These are phyloP conservation scores for Lepetodrilus schrolli DNA, from an alignment of 2,888 invertebrate species.

Conservation along the genomic window DNA sequence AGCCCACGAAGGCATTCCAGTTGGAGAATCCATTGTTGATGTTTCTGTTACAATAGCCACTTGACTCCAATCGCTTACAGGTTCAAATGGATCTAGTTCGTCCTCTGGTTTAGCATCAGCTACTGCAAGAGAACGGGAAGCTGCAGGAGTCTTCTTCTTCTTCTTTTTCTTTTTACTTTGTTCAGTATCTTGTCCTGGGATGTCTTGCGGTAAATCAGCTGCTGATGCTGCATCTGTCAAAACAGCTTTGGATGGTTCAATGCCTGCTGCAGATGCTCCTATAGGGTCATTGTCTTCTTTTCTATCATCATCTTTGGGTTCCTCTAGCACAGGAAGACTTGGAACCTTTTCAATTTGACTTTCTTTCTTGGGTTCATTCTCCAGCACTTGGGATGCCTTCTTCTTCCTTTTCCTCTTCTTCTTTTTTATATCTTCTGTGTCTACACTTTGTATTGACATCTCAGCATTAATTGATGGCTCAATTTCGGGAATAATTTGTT, in stretches of 20 bases:
- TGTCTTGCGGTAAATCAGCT: background rate
- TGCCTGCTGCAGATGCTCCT: too few relatives aligned
- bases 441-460: too few relatives aligned
- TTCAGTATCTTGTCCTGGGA: background rate
- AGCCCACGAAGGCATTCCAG: background rate
- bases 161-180: background rate
- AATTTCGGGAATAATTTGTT: background rate
- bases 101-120: background rate
- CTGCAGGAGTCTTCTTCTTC: background rate
- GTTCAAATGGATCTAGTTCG: background rate
- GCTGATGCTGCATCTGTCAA: too few relatives aligned
- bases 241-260: too few relatives aligned
- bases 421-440: constrained; percentile 8
- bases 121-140: background rate
- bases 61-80: background rate
- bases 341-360: too few relatives aligned
- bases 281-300: too few relatives aligned
- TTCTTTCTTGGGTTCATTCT: background rate
- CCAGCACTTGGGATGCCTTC: background rate
- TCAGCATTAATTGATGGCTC: background rate
- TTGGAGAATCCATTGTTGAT: background rate
- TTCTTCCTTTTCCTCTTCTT: constrained; percentile 14
- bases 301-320: background rate
- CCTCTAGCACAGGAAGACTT: too few relatives aligned
- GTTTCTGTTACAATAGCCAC: background rate